phyloP scores from a whole-genome alignment of 2,113 vertebrate genomes.

The Orthonyx spaldingii region DNA sequence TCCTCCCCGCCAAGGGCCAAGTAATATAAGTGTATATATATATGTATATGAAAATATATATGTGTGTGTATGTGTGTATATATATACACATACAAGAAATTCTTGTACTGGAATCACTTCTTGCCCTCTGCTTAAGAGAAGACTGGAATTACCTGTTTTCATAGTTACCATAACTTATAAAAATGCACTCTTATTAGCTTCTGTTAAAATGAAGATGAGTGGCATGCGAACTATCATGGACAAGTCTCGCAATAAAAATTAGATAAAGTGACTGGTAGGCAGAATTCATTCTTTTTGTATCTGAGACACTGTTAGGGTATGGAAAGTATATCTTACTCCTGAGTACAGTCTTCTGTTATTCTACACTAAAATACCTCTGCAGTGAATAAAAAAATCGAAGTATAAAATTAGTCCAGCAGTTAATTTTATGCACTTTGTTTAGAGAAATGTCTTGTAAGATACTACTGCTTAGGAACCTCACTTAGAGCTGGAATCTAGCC shows the following conservation, averaged over 20 bases:
- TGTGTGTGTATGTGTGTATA: not conserved
- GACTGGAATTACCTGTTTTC: not conserved
- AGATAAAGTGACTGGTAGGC: not conserved
- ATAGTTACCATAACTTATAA: not conserved
- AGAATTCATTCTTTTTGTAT: not conserved
- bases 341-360: not conserved
- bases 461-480: not conserved
- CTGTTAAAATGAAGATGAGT: not conserved
- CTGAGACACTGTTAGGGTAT: not conserved
- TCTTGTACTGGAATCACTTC: not conserved
- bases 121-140: not conserved
- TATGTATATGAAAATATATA: too few species aligned
- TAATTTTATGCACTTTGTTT: not conserved
- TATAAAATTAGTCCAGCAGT: not conserved
- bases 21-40: fast-evolving
- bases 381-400: not conserved
- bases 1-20: too few species aligned
- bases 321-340: not conserved
- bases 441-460: not conserved
- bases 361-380: not conserved
- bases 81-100: not conserved
- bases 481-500: not conserved
- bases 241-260: not conserved
- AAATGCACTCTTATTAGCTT: not conserved
- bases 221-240: not conserved